Evolutionary conservation across 2,797 vertebrate species (phyloP).

Genomic region (Semotilus atromaculatus): DNA sequence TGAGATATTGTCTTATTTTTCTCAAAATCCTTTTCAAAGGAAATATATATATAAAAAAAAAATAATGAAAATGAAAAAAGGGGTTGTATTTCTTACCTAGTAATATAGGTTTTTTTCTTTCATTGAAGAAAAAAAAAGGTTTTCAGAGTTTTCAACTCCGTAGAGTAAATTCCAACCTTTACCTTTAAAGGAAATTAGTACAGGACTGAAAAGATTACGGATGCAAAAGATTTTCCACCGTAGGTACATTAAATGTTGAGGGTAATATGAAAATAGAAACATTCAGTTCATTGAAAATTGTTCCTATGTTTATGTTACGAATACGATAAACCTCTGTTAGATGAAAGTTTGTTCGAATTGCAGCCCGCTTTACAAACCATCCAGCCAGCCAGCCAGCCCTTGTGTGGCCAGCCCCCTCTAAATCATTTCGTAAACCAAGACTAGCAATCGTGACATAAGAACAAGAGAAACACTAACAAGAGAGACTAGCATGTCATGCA

Average conservation of each 20-base stretch:
- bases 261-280: constrained; percentile 66
- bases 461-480: constrained; percentile 77
- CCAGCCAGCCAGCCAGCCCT: constrained; percentile 90
- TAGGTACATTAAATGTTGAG: constrained; percentile 74
- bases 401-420: constrained; percentile 78
- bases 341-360: constrained; percentile 58
- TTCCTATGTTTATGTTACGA: constrained; percentile 81
- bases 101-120: constrained; percentile 79
- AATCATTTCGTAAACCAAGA: constrained; percentile 80
- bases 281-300: constrained; percentile 75
- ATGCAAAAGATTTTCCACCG: constrained; percentile 73
- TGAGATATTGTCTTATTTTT: constrained; percentile 77
- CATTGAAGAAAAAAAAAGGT: constrained; percentile 71
- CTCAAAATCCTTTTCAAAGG: constrained; percentile 82
- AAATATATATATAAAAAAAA: constrained; percentile 68
- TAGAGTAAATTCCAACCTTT: constrained; percentile 71
- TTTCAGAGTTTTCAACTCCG: constrained; percentile 79
- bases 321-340: constrained; percentile 71
- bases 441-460: constrained; percentile 83
- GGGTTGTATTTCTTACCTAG: constrained; percentile 79
- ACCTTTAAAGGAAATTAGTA: constrained; percentile 75
- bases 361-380: constrained; percentile 70
- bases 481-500: constrained; percentile 96
- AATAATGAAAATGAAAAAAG: constrained; percentile 76
- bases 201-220: constrained; percentile 74